phyloP scores from a whole-genome alignment of 2,113 vertebrate genomes.

The Athene noctua region DNA sequence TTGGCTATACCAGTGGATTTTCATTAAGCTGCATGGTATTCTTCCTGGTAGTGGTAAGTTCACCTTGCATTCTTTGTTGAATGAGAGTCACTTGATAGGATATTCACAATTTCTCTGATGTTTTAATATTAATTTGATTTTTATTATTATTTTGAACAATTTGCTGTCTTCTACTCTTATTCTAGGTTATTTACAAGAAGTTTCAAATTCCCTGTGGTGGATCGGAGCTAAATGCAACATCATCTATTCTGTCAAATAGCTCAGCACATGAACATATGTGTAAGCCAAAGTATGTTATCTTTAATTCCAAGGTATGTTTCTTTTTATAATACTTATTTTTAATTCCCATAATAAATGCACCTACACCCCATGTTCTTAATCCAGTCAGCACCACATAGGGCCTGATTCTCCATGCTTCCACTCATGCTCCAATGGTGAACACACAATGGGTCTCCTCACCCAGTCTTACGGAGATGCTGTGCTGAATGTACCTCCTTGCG shows the following conservation, averaged over 20 bases:
- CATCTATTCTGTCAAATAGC: slow-evolving; percentile 43
- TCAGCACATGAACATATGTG: slow-evolving; percentile 63
- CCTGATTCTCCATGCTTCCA: not conserved
- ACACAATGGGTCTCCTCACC: not conserved
- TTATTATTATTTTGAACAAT: not conserved
- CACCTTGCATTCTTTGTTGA: not conserved
- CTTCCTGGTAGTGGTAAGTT: slow-evolving; percentile 94
- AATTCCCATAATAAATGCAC: not conserved
- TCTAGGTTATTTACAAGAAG: slow-evolving; percentile 82
- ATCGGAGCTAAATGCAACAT: slow-evolving; percentile 59
- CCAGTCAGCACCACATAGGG: not conserved
- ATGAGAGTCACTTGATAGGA: not conserved
- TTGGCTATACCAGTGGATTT: slow-evolving; percentile 85
- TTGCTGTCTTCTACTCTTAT: not conserved
- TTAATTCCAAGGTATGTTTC: slow-evolving; percentile 80
- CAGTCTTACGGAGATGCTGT: not conserved
- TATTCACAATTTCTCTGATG: not conserved
- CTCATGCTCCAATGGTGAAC: not conserved
- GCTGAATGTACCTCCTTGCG: not conserved
- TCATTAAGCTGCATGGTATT: slow-evolving; percentile 87
- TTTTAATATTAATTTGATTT: not conserved
- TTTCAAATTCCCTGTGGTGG: slow-evolving; percentile 70
- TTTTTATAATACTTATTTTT: slow-evolving; percentile 52
- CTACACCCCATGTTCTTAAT: not conserved
- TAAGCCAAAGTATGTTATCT: slow-evolving; percentile 76